phyloP scores from a whole-genome alignment of 2,888 invertebrate species.

The Drosophila incognita region DNA sequence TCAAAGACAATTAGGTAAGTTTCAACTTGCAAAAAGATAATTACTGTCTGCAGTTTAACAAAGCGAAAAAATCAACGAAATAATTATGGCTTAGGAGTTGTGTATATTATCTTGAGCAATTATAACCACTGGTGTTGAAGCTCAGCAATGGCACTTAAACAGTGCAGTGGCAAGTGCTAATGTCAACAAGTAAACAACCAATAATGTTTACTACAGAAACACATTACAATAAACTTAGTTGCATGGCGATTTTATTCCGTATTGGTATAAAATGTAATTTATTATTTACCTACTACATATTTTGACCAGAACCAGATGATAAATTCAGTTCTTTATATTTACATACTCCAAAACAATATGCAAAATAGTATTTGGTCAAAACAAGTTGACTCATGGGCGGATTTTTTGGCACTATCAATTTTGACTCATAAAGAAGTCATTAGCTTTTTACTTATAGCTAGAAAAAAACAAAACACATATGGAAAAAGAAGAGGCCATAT shows the following conservation, averaged over 20 bases:
- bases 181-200: constrained; percentile 41
- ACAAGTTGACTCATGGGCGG: constrained; percentile 13
- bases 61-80: constrained; percentile 30
- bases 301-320: constrained; percentile 36
- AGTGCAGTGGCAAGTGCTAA: constrained; percentile 58
- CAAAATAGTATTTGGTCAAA: constrained; percentile 44
- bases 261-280: constrained; percentile 12
- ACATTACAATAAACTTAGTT: constrained; percentile 12
- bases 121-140: constrained; percentile 41
- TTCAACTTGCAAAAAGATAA: constrained; percentile 39
- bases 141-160: constrained; percentile 40
- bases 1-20: constrained; percentile 58
- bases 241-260: constrained; percentile 37
- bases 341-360: constrained; percentile 39
- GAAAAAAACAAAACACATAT: constrained; percentile 21
- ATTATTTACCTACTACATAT: constrained; percentile 27
- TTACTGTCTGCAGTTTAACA: constrained; percentile 31
- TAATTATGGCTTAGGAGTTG: constrained; percentile 28
- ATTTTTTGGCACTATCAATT: constrained; percentile 19
- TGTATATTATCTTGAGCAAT: constrained; percentile 66
- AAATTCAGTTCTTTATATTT: constrained; percentile 42
- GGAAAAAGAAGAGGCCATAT: constrained; percentile 32
- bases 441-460: constrained; percentile 14
- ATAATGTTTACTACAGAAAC: constrained; percentile 15
- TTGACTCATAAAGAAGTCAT: not conserved